A percentile compares a stretch with the other conserved stretches of the same genome.
Evolutionary conservation across 2,113 vertebrate genomes (phyloP).

Genomic region (Paradoxurus hermaphroditus): DNA sequence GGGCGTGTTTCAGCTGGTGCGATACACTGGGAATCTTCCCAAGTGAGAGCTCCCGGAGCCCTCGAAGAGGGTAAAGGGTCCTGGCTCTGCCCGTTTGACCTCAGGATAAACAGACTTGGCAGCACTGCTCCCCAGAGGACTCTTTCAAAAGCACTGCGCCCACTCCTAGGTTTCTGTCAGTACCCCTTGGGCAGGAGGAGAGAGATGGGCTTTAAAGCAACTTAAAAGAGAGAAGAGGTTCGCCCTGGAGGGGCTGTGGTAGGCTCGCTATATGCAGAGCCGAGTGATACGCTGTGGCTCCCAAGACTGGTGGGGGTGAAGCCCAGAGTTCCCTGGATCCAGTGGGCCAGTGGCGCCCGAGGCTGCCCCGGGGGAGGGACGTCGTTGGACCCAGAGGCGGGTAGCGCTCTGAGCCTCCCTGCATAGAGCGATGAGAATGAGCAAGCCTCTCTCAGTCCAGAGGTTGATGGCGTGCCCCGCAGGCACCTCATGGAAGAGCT

Average conservation of each 20-base stretch:
- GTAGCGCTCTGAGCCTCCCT: neutral
- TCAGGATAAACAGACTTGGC: neutral
- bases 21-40: neutral
- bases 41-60: neutral
- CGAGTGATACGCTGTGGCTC: neutral
- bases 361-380: neutral
- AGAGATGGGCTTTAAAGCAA: neutral
- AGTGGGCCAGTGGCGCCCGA: neutral
- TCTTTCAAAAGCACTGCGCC: neutral
- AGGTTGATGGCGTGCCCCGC: neutral
- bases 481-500: neutral
- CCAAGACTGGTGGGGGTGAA: neutral
- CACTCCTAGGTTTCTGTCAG: neutral
- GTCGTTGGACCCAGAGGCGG: neutral
- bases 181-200: neutral
- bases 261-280: neutral
- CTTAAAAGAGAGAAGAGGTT: neutral
- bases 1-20: neutral
- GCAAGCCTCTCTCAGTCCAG: neutral
- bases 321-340: neutral
- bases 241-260: neutral
- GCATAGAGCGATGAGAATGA: neutral
- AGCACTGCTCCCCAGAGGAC: neutral
- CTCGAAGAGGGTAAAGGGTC: neutral
- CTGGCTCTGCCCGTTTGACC: neutral